Conservation (phyloP, 2,797 vertebrate genomes). For the Epinephelus malabaricus region DNA sequence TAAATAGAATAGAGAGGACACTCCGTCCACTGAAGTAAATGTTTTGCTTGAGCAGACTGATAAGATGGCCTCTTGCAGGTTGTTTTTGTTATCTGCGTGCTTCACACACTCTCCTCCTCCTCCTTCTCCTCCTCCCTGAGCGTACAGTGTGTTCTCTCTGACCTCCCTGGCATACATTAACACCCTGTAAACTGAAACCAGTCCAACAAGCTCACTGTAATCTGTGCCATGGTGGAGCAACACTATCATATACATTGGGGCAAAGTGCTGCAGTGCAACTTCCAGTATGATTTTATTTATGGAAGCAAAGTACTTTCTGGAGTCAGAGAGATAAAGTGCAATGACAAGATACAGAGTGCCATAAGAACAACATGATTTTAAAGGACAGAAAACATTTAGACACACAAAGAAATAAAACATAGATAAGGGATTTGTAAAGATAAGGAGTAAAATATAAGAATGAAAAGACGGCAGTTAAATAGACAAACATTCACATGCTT, state of each 20-base stretch:
- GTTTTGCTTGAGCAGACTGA: conserved; percentile 51
- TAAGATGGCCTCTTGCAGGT: conserved; percentile 35
- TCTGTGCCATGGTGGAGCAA: not conserved
- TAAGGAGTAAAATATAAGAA: too few species aligned
- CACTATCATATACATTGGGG: not conserved
- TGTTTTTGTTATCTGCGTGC: conserved; percentile 59
- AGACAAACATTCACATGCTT: too few species aligned
- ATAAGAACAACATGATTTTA: not conserved
- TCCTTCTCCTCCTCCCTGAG: not conserved
- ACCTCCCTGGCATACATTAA: not conserved
- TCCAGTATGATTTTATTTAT: not conserved
- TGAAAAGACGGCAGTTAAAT: too few species aligned
- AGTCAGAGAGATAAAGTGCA: not conserved
- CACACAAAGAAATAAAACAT: too few species aligned
- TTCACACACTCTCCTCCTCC: conserved; percentile 8
- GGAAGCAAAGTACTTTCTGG: too few species aligned
- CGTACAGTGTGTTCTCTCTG: not conserved
- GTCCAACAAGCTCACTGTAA: not conserved
- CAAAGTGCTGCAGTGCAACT: not conserved
- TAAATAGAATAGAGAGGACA: accelerated
- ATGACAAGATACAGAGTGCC: not conserved
- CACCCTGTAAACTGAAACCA: conserved; percentile 37
- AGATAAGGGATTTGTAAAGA: too few species aligned
- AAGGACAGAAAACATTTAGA: too few species aligned
- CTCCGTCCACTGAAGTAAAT: not conserved